Percentiles rank a stretch among this genome's conserved stretches.
phyloP scores from a whole-genome alignment of 2,797 vertebrate genomes.

The Semotilus atromaculatus region DNA sequence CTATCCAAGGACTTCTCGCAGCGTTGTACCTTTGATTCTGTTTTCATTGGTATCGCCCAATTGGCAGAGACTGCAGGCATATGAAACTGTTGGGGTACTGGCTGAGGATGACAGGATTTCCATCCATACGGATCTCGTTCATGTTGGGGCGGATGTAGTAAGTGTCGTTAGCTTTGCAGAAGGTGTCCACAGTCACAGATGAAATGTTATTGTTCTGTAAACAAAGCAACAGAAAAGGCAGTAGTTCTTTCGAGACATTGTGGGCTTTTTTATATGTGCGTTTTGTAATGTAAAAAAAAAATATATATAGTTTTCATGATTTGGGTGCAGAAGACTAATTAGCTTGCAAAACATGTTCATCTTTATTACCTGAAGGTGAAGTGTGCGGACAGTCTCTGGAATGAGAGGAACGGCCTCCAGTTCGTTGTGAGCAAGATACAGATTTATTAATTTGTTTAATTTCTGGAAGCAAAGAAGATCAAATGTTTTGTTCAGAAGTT shows the following conservation, averaged over 20 bases:
- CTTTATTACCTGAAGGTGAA: constrained; percentile 90
- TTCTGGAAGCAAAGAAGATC: constrained; percentile 77
- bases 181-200: constrained; percentile 87
- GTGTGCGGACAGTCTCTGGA: constrained; percentile 87
- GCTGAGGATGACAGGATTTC: constrained; percentile 90
- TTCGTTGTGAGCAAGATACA: constrained; percentile 89
- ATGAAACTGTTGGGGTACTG: constrained; percentile 93
- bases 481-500: background rate
- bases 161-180: constrained; percentile 92
- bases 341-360: background rate
- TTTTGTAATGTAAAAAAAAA: background rate
- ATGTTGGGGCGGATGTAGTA: constrained; percentile 88
- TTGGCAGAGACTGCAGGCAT: constrained; percentile 90
- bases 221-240: constrained; percentile 29
- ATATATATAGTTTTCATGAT: background rate
- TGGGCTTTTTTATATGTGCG: background rate
- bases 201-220: constrained; percentile 95
- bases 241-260: background rate
- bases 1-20: background rate
- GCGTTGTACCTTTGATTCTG: background rate
- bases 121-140: constrained; percentile 92
- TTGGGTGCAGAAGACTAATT: background rate
- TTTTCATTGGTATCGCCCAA: constrained; percentile 89
- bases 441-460: constrained; percentile 83
- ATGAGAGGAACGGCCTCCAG: constrained; percentile 91